Conservation (phyloP, 1,140 invertebrate species). For the Leptonema lineaticorne region DNA sequence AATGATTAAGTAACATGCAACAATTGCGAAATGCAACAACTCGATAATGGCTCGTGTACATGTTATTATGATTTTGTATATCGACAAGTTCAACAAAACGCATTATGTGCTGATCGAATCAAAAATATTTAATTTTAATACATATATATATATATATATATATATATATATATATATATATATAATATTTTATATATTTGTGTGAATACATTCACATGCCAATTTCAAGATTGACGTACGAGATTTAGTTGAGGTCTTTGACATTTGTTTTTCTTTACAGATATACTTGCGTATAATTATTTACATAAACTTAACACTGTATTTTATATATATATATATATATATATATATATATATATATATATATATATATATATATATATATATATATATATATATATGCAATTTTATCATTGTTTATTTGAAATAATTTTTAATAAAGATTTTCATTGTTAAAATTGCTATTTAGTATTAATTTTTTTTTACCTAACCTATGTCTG, state of each 20-base stretch:
- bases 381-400: not conserved
- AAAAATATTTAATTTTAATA: not conserved
- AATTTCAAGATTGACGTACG: too few relatives aligned
- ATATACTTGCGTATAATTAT: too few relatives aligned
- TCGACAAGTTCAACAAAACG: too few relatives aligned
- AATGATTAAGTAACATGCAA: too few relatives aligned
- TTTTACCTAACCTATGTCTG: not conserved
- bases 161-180: not conserved
- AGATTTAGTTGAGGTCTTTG: too few relatives aligned
- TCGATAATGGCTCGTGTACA: too few relatives aligned
- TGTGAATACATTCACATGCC: not conserved
- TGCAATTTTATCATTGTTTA: not conserved
- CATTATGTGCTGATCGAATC: too few relatives aligned
- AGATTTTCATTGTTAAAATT: not conserved
- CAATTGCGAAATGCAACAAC: too few relatives aligned
- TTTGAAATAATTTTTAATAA: not conserved
- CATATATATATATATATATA: not conserved
- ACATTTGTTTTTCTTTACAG: too few relatives aligned
- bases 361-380: not conserved
- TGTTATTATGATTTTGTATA: too few relatives aligned
- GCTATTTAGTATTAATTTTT: not conserved
- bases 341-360: not conserved
- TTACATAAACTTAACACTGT: too few relatives aligned
- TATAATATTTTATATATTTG: not conserved
- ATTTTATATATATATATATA: not conserved